These are phyloP conservation scores for Drosophila engyochracea DNA, from an alignment of 2,888 invertebrate genomes.

Conservation along the genomic window DNA sequence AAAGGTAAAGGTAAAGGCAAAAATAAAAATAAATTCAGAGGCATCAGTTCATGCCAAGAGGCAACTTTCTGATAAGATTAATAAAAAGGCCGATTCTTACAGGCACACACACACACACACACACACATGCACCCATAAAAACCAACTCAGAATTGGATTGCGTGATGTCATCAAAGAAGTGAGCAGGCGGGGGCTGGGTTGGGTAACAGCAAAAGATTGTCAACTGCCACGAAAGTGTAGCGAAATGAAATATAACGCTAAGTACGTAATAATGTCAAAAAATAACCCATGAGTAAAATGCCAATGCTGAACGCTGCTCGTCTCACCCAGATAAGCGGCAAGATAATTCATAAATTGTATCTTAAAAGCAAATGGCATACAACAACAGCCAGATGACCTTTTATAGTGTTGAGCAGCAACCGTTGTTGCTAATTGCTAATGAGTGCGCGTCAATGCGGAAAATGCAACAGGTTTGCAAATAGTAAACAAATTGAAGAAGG, in stretches of 20 bases:
- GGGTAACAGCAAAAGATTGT: constrained; percentile 40
- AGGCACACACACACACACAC: constrained; percentile 10
- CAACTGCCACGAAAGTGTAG: constrained; percentile 48
- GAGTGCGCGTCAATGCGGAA: constrained; percentile 67
- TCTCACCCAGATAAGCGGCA: constrained; percentile 7
- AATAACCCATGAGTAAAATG: constrained; percentile 40
- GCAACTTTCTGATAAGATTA: constrained; percentile 76
- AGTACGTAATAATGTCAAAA: constrained; percentile 47
- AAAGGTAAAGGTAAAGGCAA: constrained; percentile 36
- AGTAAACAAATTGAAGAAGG: background rate
- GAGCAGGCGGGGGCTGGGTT: background rate
- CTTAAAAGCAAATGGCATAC: background rate
- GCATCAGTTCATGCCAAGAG: constrained; percentile 45
- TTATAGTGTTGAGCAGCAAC: constrained; percentile 54
- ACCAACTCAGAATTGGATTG: constrained; percentile 19
- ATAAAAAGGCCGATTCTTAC: constrained; percentile 44
- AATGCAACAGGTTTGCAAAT: constrained; percentile 71
- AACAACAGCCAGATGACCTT: constrained; percentile 43
- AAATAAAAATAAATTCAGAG: constrained; percentile 6
- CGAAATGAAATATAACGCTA: constrained; percentile 26
- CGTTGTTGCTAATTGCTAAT: constrained; percentile 65
- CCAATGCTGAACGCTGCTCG: background rate
- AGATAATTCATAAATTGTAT: background rate
- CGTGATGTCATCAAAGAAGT: constrained; percentile 57
- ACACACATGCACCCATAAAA: constrained; percentile 6